These are phyloP conservation scores for Caloenas nicobarica DNA, from an alignment of 2,113 vertebrate species.

Conservation along the genomic window DNA sequence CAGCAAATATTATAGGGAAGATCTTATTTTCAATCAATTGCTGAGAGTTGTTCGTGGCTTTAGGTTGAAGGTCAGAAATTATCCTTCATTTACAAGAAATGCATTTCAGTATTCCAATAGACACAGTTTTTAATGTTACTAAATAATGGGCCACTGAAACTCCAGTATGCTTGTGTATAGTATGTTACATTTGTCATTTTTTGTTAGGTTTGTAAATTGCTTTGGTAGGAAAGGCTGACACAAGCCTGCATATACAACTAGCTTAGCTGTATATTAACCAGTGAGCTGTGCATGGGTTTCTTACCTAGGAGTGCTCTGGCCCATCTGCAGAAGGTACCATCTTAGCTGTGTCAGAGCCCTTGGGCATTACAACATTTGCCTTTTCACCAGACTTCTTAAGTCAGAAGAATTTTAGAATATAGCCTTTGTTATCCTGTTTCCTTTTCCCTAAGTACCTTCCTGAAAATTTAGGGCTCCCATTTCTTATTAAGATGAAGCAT, in stretches of 20 bases:
- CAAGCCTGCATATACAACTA: not conserved
- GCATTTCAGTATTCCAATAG: not conserved
- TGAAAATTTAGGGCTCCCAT: not conserved
- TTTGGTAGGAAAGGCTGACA: not conserved
- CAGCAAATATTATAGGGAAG: not conserved
- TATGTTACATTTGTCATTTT: not conserved
- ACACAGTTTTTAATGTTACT: not conserved
- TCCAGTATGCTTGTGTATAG: not conserved
- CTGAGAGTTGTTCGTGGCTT: not conserved
- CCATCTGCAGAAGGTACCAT: not conserved
- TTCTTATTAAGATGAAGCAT: not conserved
- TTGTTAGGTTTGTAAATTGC: not conserved
- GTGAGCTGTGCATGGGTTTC: not conserved
- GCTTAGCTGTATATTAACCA: not conserved
- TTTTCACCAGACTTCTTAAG: not conserved
- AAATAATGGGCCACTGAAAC: not conserved
- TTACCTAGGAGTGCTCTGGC: not conserved
- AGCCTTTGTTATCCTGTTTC: not conserved
- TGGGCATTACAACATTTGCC: not conserved
- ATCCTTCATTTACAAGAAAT: not conserved
- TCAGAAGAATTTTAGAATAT: not conserved
- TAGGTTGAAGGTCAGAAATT: not conserved
- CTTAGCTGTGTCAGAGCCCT: not conserved
- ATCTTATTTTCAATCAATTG: not conserved
- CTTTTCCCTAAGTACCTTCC: not conserved